These are phyloP conservation scores for Corydoras maculifer DNA, from an alignment of 2,113 vertebrate genomes.

Conservation along the genomic window DNA sequence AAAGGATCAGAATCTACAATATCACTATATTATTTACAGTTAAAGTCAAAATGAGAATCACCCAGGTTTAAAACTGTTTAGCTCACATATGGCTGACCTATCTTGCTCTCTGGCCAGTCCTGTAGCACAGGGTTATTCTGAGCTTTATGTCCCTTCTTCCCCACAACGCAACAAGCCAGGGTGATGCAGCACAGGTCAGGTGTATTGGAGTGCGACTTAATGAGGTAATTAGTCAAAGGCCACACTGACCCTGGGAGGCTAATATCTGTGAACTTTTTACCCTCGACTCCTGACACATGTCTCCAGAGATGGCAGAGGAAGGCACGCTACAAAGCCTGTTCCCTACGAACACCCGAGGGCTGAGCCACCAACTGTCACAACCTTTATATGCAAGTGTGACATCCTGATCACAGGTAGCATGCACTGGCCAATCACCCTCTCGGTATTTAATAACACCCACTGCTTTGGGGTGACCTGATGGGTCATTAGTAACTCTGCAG, in stretches of 20 bases:
- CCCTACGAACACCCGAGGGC: constrained; percentile 24
- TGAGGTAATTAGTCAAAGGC: constrained; percentile 71
- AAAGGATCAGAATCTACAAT: background rate
- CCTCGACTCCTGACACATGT: constrained; percentile 56
- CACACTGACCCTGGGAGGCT: constrained; percentile 56
- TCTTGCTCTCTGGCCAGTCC: background rate
- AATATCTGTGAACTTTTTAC: constrained; percentile 68
- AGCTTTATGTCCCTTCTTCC: background rate
- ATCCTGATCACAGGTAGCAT: constrained; percentile 43
- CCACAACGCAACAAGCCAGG: constrained; percentile 42
- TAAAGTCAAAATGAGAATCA: no score
- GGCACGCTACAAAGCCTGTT: constrained; percentile 31
- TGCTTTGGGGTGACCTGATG: constrained; percentile 33
- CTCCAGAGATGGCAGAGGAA: constrained; percentile 50
- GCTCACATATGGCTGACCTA: constrained; percentile 15
- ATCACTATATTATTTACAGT: no score
- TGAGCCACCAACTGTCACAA: constrained; percentile 32
- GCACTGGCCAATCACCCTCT: constrained; percentile 36
- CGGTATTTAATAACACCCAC: constrained; percentile 49
- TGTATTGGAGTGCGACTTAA: constrained; percentile 61
- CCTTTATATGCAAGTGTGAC: constrained; percentile 47
- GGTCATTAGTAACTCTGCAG: constrained; percentile 42
- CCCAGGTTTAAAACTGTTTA: background rate
- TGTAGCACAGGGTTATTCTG: background rate
- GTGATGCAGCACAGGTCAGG: constrained; percentile 41